A percentile compares a stretch with the other conserved stretches of the same genome.
Conservation (phyloP, 1,140 invertebrate species). For the Bombus cullumanus region DNA sequence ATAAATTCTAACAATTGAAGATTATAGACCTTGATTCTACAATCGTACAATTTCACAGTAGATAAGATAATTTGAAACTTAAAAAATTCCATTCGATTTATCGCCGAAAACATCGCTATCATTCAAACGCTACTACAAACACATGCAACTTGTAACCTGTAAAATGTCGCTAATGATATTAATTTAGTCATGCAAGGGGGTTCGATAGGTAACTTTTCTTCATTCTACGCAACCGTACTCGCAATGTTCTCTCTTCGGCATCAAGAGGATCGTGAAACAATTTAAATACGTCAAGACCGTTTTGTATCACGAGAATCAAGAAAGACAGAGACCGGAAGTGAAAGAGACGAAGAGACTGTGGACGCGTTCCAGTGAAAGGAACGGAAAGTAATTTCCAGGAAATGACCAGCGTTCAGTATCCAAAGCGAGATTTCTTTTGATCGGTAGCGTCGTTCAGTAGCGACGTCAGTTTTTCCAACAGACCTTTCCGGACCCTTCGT, state of each 20-base stretch:
- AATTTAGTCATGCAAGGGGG: too few species aligned
- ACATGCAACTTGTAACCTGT: too few species aligned
- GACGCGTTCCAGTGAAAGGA: not conserved
- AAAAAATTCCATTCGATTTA: too few species aligned
- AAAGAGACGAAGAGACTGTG: not conserved
- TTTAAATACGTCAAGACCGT: not conserved
- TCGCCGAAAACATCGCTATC: too few species aligned
- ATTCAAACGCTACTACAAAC: too few species aligned
- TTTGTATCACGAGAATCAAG: not conserved
- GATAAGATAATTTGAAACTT: too few species aligned
- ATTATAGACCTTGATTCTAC: too few species aligned
- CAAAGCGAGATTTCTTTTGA: conserved; percentile 55
- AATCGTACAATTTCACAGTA: too few species aligned
- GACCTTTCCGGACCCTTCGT: conserved; percentile 27
- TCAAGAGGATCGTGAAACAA: not conserved
- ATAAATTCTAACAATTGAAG: too few species aligned
- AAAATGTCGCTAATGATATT: too few species aligned
- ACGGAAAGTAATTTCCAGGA: conserved; percentile 45
- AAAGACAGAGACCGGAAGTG: not conserved
- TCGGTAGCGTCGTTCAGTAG: conserved; percentile 37
- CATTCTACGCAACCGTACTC: not conserved
- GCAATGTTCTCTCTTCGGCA: not conserved
- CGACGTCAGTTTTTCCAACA: conserved; percentile 44
- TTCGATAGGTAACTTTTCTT: not conserved
- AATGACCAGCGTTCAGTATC: conserved; percentile 43